Base-by-base conservation (phyloP, 2,888 invertebrate species). In the Argyresthia albistria region DNA sequence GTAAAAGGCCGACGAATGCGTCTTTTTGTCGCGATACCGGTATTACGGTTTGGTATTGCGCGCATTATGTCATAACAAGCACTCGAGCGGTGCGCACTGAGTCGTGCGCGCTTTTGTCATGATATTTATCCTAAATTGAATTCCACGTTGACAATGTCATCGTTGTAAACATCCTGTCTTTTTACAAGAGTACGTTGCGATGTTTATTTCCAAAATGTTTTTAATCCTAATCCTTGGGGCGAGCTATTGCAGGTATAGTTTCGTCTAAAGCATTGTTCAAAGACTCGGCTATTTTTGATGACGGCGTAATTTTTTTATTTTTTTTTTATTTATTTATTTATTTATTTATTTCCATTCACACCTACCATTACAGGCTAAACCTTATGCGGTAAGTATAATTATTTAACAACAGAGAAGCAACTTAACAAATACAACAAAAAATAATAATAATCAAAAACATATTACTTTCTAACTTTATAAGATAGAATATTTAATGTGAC, bases 51-150 rank as follows among this genome's bases (percentile, higher is more conserved):
- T 73, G 76, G 67, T 72, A 77, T 86, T 84, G 81, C 87, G 82
- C 77, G 81, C 73, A 86, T 87, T 82, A 84, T 87, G 87, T 87
- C 87, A 87, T 87, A 87, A 87, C 87, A 87, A 73, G 73, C 71
- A 77, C 83, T 76, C 76, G 70, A 73, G 42, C 35, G 43, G 43
- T n/a, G 47, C 55, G 53, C 51, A 54, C 61, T 69, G 66, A 72
- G 69, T 73, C 71, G 68, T 59, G 67, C 63, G 66, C 66, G 61
- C 78, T 80, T 81, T 83, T 83, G 79, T 76, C 57, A 54, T 56
- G 58, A 68, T 61, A 78, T 77, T 76, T 71, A 75, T 77, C 73
- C 66, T 64, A 81, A 83, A 83, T 84, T 76, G 77, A 84, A 82
- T 81, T 75, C 75, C 69, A 67, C 65, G 76, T 80, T 81, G 79